Conservation (phyloP, 2,888 invertebrate species). For the Tenodera sinensis region DNA sequence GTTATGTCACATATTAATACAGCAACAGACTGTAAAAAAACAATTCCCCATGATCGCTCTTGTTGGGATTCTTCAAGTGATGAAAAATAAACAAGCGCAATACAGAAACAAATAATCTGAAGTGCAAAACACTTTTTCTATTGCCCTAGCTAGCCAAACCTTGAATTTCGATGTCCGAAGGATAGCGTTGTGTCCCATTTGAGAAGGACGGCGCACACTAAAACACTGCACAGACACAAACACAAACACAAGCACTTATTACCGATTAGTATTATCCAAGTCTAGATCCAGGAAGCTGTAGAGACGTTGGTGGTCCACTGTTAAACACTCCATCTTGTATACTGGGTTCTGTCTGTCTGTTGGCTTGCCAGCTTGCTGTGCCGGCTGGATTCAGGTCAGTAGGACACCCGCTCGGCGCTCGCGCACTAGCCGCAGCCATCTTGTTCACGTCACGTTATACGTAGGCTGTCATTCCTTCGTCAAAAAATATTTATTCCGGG, state of each 20-base stretch:
- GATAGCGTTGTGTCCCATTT: background rate
- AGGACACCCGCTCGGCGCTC: slow-evolving; percentile 11
- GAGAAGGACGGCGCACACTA: background rate
- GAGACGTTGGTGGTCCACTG: background rate
- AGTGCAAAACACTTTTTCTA: background rate
- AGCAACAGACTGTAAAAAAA: background rate
- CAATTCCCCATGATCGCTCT: background rate
- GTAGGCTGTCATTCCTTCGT: background rate
- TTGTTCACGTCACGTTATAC: background rate
- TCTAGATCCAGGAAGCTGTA: background rate
- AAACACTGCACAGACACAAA: background rate
- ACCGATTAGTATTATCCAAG: background rate
- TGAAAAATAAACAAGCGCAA: background rate
- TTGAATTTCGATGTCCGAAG: background rate
- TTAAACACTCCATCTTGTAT: background rate
- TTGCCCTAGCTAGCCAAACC: background rate
- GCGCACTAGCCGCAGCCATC: background rate
- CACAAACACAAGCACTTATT: background rate
- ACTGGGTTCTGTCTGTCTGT: background rate
- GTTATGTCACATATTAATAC: background rate
- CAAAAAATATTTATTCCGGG: background rate
- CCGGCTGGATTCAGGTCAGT: slow-evolving; percentile 11
- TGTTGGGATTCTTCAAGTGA: background rate
- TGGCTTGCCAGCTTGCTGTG: background rate
- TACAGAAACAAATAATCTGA: background rate